Conservation (phyloP, 2,888 invertebrate species). For the Hartigia nigra region DNA sequence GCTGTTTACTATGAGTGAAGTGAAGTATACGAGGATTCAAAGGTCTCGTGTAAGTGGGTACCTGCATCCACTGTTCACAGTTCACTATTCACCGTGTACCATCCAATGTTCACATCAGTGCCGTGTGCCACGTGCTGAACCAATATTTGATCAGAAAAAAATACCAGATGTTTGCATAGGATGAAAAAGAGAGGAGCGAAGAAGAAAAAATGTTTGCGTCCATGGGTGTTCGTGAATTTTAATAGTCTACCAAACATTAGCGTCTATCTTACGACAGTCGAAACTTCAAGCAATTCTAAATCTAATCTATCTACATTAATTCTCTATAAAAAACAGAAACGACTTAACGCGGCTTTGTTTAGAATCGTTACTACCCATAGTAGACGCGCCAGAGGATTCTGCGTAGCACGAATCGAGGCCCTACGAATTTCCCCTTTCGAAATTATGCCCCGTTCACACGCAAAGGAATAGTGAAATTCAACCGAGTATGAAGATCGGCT, state of each 20-base stretch:
- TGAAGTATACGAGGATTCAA: background rate
- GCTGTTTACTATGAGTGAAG: background rate
- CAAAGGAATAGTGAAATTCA: constrained; percentile 2
- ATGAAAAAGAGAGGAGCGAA: background rate
- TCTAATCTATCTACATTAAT: background rate
- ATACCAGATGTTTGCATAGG: constrained; percentile 25
- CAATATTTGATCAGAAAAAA: constrained; percentile 26
- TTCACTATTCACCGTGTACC: background rate
- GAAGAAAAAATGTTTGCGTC: constrained; percentile 17
- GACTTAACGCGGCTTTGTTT: background rate
- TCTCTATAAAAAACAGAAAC: background rate
- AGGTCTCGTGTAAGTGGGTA: background rate
- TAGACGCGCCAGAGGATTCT: background rate
- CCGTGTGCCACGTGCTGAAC: constrained; percentile 21
- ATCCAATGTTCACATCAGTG: background rate
- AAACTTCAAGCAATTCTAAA: background rate
- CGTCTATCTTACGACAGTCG: background rate
- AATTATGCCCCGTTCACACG: background rate
- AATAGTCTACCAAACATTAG: constrained; percentile 15
- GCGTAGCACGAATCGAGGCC: background rate
- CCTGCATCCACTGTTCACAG: background rate
- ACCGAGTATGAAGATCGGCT: constrained; percentile 6
- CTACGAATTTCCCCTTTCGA: background rate
- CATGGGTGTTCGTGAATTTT: constrained; percentile 17
- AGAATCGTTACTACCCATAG: background rate